Conservation (phyloP, 2,113 vertebrate genomes). For the Columbina picui region DNA sequence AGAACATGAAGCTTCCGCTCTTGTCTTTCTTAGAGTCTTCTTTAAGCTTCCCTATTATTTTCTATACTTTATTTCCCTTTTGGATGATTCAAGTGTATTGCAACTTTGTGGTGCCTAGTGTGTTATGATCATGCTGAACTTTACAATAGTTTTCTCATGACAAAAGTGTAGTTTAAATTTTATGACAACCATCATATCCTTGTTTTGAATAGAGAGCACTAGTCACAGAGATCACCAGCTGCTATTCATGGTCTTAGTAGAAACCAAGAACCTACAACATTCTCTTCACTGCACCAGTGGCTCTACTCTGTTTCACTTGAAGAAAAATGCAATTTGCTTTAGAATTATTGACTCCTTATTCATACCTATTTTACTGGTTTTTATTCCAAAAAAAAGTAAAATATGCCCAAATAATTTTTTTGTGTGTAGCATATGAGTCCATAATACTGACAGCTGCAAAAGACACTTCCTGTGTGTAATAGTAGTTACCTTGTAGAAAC, state of each 20-base stretch:
- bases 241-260: background rate
- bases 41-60: background rate
- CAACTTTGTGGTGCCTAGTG: background rate
- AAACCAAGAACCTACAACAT: background rate
- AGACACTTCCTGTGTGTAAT: background rate
- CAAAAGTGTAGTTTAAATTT: background rate
- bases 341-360: background rate
- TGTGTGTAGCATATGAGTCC: background rate
- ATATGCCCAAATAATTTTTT: background rate
- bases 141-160: background rate
- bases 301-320: background rate
- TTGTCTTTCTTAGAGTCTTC: background rate
- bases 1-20: background rate
- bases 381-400: background rate
- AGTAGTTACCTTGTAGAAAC: background rate
- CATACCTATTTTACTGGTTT: background rate
- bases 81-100: background rate
- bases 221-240: background rate
- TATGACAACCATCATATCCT: background rate
- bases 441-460: background rate
- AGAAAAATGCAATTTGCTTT: background rate
- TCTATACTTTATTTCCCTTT: background rate
- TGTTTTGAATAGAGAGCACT: background rate
- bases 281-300: background rate
- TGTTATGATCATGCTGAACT: background rate